phyloP scores from a whole-genome alignment of 2,888 invertebrate genomes.

The Phytoseiulus persimilis region DNA sequence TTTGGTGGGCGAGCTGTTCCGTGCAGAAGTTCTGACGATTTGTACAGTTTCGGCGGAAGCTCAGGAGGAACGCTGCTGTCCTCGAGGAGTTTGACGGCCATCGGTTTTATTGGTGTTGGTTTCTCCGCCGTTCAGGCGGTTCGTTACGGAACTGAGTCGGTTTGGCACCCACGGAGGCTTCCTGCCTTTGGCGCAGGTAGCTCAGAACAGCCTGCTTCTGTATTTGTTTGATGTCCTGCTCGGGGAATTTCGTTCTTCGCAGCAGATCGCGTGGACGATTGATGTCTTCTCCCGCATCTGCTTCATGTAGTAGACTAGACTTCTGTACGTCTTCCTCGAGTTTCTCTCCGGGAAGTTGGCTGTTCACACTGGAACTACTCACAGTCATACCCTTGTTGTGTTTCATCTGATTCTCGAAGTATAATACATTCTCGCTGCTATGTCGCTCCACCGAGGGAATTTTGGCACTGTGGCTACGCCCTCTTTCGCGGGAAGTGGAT shows the following conservation, averaged over 20 bases:
- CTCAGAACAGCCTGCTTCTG: constrained; percentile 68
- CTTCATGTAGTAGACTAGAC: constrained; percentile 28
- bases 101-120: constrained; percentile 16
- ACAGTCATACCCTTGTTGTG: constrained; percentile 40
- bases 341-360: constrained; percentile 12
- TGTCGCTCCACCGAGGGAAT: constrained; percentile 69
- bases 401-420: constrained; percentile 56
- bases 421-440: constrained; percentile 66
- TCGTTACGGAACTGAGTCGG: constrained; percentile 22
- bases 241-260: constrained; percentile 63
- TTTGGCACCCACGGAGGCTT: background rate
- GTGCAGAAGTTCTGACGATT: constrained; percentile 33
- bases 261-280: constrained; percentile 62
- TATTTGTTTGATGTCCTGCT: constrained; percentile 65
- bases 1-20: background rate
- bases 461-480: constrained; percentile 65
- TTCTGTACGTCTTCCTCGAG: constrained; percentile 10
- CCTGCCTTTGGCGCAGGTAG: constrained; percentile 28
- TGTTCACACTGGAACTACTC: background rate
- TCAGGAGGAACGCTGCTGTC: constrained; percentile 22
- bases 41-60: constrained; percentile 24
- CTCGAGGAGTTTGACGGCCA: constrained; percentile 36
- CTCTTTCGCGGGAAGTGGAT: constrained; percentile 43
- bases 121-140: constrained; percentile 18
- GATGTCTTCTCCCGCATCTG: background rate